Base-by-base conservation (phyloP, 2,797 vertebrate genomes). In the Enteromius trimaculatus region DNA sequence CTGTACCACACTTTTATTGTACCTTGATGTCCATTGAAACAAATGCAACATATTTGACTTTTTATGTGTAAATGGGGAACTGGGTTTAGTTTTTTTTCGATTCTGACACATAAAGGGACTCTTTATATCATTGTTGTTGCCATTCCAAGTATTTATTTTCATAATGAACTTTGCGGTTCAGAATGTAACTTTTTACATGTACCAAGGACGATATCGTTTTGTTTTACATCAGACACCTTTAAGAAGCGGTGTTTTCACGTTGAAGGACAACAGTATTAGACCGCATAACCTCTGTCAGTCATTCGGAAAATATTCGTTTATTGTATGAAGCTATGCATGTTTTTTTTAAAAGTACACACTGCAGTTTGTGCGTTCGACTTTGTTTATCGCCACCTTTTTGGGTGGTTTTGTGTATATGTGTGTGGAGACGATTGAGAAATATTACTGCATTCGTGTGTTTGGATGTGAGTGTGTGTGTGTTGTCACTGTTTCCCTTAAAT, bases 111-210 rank as follows among this genome's bases (percentile, higher is more conserved):
- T 44, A 75, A 88, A 84, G 80, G 74, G 69, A 86, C 81, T 81
- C 85, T 88, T 91, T 88, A 84, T 91, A 86, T 90, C 87, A 74
- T 90, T 74, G 84, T 90, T 90, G 88, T 91, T 89, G 82, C 93
- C 94, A 92, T 95, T 92, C 87, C 92, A 94, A 92, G 94, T 95
- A 95, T 95, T 95, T 94, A 94, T 90, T 82, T 75, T 90, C 86
- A 88, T 47, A 68, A 88, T 49, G 91, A 93, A 89, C 92, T 91
- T 77, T 53, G 84, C 80, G 92, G 92, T 92, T 94, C 93, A 91
- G 94, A 95, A 95, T 95, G 95, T 95, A 95, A 94, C 92, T 94
- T 95, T 94, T 80, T 95, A 94, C 91, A 91, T 84, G 89, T 88
- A 90, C 87, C 87, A 53, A 83, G 83, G 86, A 86, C 86, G 85